A percentile compares a stretch with the other conserved stretches of the same genome.
phyloP scores from a whole-genome alignment of 2,113 vertebrate species.

The Halcyon senegalensis region DNA sequence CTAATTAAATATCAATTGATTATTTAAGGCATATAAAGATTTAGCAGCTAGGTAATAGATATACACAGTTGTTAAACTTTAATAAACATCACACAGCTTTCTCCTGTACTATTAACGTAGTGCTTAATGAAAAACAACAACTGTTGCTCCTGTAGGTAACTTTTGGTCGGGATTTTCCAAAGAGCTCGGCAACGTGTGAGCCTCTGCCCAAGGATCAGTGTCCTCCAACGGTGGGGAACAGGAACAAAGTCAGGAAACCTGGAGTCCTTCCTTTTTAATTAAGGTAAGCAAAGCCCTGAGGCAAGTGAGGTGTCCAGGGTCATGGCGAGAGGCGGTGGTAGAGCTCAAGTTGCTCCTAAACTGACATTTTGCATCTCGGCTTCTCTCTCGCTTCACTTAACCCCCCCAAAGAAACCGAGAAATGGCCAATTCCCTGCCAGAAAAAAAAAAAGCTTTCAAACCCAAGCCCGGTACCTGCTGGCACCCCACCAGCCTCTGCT shows the following conservation, averaged over 20 bases:
- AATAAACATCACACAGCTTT: conserved; percentile 25
- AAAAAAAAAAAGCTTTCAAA: background rate
- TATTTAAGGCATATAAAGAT: conserved; percentile 68
- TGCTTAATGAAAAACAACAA: background rate
- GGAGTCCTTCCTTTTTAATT: rapidly evolving
- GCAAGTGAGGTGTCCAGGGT: background rate
- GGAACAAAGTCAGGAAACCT: background rate
- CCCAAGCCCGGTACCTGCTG: background rate
- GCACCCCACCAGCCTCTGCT: background rate
- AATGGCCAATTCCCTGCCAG: background rate
- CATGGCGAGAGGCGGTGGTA: background rate
- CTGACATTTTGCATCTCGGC: background rate
- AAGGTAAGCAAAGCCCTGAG: background rate
- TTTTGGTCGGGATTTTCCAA: background rate
- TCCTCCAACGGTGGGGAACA: rapidly evolving
- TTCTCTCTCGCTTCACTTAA: background rate
- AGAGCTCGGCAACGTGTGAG: background rate
- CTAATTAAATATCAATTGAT: conserved; percentile 78
- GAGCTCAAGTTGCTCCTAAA: background rate
- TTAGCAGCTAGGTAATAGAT: conserved; percentile 64
- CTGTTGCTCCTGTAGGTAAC: background rate
- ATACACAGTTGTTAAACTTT: conserved; percentile 54
- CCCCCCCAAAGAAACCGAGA: rapidly evolving
- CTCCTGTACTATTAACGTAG: background rate
- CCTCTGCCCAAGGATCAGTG: background rate